phyloP scores from a whole-genome alignment of 2,113 vertebrate species.

The Taxidea taxus region DNA sequence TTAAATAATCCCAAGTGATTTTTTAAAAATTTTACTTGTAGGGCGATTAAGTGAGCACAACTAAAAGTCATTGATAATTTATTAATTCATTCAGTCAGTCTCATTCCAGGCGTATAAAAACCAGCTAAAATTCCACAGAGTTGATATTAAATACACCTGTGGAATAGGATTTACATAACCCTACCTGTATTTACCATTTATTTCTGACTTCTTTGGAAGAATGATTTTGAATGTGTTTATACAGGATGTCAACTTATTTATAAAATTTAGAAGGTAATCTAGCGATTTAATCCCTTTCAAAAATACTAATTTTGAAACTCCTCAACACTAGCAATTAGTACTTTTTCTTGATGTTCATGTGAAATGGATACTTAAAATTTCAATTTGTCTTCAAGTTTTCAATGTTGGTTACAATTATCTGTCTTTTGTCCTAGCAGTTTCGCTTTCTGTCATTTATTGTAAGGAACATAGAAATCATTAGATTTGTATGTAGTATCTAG shows the following conservation, averaged over 20 bases:
- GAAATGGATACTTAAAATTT: neutral
- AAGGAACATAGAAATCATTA: neutral
- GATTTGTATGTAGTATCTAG: neutral
- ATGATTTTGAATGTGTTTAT: slow-evolving; percentile 6
- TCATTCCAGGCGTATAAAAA: neutral
- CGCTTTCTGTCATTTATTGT: neutral
- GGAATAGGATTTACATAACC: neutral
- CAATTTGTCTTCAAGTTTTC: neutral
- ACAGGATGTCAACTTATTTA: neutral
- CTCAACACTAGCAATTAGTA: neutral
- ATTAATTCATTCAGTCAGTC: neutral
- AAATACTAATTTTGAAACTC: slow-evolving; percentile 14
- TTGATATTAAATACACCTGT: neutral
- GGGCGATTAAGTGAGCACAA: neutral
- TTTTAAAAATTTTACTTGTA: neutral
- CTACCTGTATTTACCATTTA: neutral
- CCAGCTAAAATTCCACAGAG: neutral
- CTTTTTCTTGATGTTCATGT: neutral
- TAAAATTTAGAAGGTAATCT: neutral
- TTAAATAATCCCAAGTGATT: neutral
- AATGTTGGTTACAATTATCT: neutral
- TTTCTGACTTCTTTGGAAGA: neutral
- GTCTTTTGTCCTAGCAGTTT: neutral
- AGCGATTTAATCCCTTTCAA: neutral
- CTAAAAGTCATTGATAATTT: neutral